phyloP scores from a whole-genome alignment of 2,113 vertebrate genomes.

The Neoarius graeffei region DNA sequence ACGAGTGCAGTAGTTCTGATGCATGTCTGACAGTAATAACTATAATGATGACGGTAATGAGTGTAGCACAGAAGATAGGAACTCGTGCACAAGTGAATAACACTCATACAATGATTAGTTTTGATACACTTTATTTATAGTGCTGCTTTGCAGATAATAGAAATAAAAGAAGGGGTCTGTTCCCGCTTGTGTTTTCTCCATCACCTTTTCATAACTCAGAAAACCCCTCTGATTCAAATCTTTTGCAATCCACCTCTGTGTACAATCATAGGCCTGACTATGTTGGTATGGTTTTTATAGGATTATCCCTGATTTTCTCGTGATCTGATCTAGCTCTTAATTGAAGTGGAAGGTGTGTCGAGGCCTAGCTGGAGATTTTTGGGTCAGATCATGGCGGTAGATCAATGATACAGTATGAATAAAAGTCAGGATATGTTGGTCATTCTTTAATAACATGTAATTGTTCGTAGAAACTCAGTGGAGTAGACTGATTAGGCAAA shows the following conservation, averaged over 20 bases:
- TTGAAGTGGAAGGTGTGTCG: slow-evolving; percentile 56
- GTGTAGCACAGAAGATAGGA: slow-evolving; percentile 1
- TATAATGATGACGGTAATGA: slow-evolving; percentile 32
- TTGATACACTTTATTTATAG: slow-evolving; percentile 26
- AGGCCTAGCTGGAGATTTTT: slow-evolving; percentile 49
- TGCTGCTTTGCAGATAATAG: not conserved
- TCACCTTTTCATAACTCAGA: slow-evolving; percentile 1
- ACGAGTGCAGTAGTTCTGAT: not conserved
- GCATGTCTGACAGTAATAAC: not conserved
- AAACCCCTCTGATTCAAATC: no score
- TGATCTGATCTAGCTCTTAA: slow-evolving; percentile 48
- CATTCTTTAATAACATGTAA: slow-evolving; percentile 40
- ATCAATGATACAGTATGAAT: slow-evolving; percentile 19
- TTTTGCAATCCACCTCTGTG: not conserved
- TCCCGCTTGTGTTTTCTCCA: not conserved
- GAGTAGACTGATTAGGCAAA: slow-evolving; percentile 31
- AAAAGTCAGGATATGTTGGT: slow-evolving; percentile 28
- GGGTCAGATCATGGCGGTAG: slow-evolving; percentile 8
- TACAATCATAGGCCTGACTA: not conserved
- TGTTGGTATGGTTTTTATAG: slow-evolving; percentile 38
- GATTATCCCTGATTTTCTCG: slow-evolving; percentile 43
- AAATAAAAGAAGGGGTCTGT: not conserved
- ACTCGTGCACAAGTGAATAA: slow-evolving; percentile 33
- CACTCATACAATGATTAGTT: slow-evolving; percentile 15
- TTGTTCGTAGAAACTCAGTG: slow-evolving; percentile 32